These are phyloP conservation scores for Mellivora capensis DNA, from an alignment of 2,113 vertebrate species.

Conservation along the genomic window DNA sequence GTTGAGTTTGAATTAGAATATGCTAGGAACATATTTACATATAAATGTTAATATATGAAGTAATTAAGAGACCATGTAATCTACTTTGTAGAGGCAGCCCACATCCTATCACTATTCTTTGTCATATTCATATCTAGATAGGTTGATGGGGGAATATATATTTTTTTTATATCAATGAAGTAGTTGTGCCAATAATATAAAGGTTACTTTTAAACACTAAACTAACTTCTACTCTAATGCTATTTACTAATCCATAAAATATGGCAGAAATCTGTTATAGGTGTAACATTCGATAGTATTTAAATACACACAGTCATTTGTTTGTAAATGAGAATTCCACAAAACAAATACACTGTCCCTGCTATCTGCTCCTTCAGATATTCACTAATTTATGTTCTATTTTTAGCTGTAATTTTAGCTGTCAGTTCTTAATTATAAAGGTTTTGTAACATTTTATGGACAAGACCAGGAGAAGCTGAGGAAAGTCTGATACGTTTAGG, in stretches of 20 bases:
- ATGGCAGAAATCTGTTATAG: background rate
- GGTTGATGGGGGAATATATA: background rate
- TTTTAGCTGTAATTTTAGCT: background rate
- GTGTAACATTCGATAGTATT: slow-evolving; percentile 2
- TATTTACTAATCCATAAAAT: background rate
- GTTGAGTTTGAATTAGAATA: background rate
- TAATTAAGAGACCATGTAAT: slow-evolving; percentile 13
- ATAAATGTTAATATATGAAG: background rate
- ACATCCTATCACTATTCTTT: background rate
- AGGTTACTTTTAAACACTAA: slow-evolving; percentile 12
- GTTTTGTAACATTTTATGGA: slow-evolving; percentile 28
- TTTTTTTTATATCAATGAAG: background rate
- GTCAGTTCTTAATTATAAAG: background rate
- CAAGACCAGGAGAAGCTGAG: background rate
- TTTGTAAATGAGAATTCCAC: background rate
- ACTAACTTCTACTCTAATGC: slow-evolving; percentile 4
- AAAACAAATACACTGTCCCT: background rate
- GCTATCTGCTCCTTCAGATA: background rate
- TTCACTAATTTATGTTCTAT: background rate
- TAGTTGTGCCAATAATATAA: background rate
- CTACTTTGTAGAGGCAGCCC: background rate
- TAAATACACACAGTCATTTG: background rate
- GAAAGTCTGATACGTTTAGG: background rate
- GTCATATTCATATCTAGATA: background rate
- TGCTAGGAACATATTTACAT: slow-evolving; percentile 16